These are phyloP conservation scores for Pachyuromys duprasi DNA, from an alignment of 2,797 vertebrate species.

Conservation along the genomic window DNA sequence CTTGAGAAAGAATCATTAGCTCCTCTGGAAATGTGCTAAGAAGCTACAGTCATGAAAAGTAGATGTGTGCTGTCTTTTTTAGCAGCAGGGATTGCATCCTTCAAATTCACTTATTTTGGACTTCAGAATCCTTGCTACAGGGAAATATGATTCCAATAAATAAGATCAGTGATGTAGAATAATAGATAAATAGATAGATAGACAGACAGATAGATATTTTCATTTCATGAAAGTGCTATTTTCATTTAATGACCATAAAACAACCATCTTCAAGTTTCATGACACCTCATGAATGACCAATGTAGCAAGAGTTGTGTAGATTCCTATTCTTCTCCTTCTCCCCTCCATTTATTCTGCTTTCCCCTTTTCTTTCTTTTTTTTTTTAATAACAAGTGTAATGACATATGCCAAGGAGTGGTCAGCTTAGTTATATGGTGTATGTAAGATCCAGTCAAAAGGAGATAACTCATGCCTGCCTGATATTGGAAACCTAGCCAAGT, in stretches of 20 bases:
- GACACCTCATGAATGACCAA: not conserved
- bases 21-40: not conserved
- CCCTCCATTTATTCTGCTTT: not conserved
- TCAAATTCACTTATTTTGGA: not conserved
- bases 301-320: not conserved
- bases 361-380: not conserved
- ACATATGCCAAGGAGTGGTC: not conserved
- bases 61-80: not conserved
- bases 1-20: not conserved
- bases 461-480: not conserved
- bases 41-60: not conserved
- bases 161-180: not conserved
- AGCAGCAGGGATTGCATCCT: not conserved
- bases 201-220: no score
- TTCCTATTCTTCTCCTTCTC: not conserved
- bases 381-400: not conserved
- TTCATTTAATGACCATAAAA: conserved; percentile 39
- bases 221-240: no score
- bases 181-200: no score
- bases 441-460: not conserved
- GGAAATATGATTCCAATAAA: conserved; percentile 10
- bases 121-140: conserved; percentile 5
- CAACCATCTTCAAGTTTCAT: not conserved
- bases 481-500: not conserved
- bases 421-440: not conserved